Conservation (phyloP, 2,113 vertebrate genomes). For the Etheostoma spectabile region DNA sequence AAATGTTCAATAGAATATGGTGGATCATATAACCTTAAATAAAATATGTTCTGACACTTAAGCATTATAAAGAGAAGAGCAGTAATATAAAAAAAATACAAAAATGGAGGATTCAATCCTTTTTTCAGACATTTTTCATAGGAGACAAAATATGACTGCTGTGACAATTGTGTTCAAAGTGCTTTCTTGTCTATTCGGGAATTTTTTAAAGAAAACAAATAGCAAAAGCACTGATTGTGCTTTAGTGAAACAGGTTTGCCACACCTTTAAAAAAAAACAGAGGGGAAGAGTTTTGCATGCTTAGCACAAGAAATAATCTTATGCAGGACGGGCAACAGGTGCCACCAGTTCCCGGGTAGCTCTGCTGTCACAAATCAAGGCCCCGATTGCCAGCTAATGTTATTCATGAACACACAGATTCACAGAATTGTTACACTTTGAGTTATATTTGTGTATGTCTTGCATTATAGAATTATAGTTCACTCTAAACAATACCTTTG, state of each 20-base stretch:
- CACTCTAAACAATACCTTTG: slow-evolving; percentile 39
- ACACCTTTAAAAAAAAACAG: slow-evolving; percentile 19
- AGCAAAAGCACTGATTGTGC: slow-evolving; percentile 26
- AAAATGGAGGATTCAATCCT: slow-evolving; percentile 73
- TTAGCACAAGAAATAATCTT: slow-evolving; percentile 19
- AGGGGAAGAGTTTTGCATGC: slow-evolving; percentile 6
- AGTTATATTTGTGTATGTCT: slow-evolving; percentile 8
- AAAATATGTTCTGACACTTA: slow-evolving; percentile 60
- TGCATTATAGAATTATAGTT: slow-evolving; percentile 18
- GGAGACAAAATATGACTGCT: slow-evolving; percentile 47
- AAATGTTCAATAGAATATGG: slow-evolving; percentile 29
- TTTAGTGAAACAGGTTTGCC: slow-evolving; percentile 1
- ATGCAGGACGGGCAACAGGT: slow-evolving; percentile 36
- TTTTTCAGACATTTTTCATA: slow-evolving; percentile 57
- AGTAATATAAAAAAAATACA: slow-evolving; percentile 49
- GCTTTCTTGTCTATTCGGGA: slow-evolving; percentile 64
- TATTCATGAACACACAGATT: slow-evolving; percentile 30
- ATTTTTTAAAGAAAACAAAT: slow-evolving; percentile 30
- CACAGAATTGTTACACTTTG: slow-evolving; percentile 33
- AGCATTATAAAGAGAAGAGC: slow-evolving; percentile 58
- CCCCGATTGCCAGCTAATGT: slow-evolving; percentile 17
- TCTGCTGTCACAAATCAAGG: slow-evolving; percentile 47
- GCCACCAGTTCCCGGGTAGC: slow-evolving; percentile 35
- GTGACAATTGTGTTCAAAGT: slow-evolving; percentile 67
- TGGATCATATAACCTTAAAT: slow-evolving; percentile 57